Base-by-base conservation (phyloP, 2,888 invertebrate species). In the Agapostemon virescens region DNA sequence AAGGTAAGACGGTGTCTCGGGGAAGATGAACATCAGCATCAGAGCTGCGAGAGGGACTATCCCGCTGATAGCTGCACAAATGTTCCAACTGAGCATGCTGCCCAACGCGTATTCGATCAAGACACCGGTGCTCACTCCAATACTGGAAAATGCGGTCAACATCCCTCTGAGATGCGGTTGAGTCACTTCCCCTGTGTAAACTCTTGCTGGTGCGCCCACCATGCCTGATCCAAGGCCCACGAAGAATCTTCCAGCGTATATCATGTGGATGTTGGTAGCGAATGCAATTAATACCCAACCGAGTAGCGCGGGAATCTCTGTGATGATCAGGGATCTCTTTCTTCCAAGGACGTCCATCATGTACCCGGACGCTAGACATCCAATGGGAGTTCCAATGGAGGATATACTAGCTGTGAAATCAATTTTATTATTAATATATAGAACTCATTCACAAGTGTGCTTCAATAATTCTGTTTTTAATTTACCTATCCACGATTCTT, bases 161-260 rank as follows among this genome's bases (percentile, higher is more conserved):
- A 95, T 95, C 1, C 96, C 97, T n/a, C 97, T 93, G 0, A 96
- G 93, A 90, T 96, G 95, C 0, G 96, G 96, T 84, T 96, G 95
- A 0, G 96, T 95, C 0, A 96, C 95, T 88, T 96, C 96, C 38
- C 95, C 95, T 0, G 95, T 95, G 92, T 96, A 96, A 0, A 96
- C 95, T 6, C 95, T 93, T 0, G 95, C 95, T 1, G 95, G 96
- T 0, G 96, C 95, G 0, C 95, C 95, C 42, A 96, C 95, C 95
- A 96, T 95, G 2, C 96, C 96, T 0, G 95, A 95, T 0, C 95
- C 95, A 33, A 96, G 93, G 0, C 96, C 96, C 26, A 95, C 94
- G 71, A 96, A 92, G 81, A 96, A 93, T 84, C 96, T 93, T 89
- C 95, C 96, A 30, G 94, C 89, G 90, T 95, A 95, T 63, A 96